These are phyloP conservation scores for Neopelma chrysocephalum DNA, from an alignment of 2,797 vertebrate genomes.

Conservation along the genomic window DNA sequence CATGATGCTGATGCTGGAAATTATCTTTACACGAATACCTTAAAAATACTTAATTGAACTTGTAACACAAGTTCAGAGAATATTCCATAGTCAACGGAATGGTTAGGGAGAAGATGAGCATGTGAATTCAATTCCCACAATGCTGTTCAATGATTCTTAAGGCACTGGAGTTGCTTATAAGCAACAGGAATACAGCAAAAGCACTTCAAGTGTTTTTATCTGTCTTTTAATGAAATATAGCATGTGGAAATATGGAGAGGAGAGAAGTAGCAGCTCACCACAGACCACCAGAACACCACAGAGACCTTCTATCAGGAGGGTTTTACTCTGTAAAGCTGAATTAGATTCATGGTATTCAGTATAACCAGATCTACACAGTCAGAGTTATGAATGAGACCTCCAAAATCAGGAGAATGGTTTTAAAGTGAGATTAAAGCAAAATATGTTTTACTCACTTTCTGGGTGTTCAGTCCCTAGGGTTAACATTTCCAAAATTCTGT, in stretches of 20 bases:
- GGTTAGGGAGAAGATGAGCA: background rate
- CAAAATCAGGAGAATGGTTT: background rate
- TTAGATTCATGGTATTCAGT: background rate
- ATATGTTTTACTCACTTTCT: background rate
- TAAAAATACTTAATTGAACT: background rate
- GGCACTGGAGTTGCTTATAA: background rate
- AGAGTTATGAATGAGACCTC: background rate
- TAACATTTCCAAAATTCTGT: constrained; percentile 5
- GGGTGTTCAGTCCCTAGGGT: background rate
- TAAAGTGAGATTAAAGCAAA: background rate
- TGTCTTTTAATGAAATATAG: constrained; percentile 7
- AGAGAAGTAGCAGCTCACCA: background rate
- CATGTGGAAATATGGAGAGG: background rate
- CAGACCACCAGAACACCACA: constrained; percentile 2
- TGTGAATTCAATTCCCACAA: background rate
- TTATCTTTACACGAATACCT: background rate
- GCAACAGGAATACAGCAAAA: background rate
- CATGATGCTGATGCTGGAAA: background rate
- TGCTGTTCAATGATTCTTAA: background rate
- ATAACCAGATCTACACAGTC: background rate
- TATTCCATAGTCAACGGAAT: background rate
- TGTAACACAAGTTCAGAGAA: background rate
- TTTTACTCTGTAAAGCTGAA: constrained; percentile 9
- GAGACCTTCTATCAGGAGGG: background rate
- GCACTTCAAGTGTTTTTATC: background rate